phyloP scores from a whole-genome alignment of 2,113 vertebrate genomes.

The Himantopus leucocephalus region DNA sequence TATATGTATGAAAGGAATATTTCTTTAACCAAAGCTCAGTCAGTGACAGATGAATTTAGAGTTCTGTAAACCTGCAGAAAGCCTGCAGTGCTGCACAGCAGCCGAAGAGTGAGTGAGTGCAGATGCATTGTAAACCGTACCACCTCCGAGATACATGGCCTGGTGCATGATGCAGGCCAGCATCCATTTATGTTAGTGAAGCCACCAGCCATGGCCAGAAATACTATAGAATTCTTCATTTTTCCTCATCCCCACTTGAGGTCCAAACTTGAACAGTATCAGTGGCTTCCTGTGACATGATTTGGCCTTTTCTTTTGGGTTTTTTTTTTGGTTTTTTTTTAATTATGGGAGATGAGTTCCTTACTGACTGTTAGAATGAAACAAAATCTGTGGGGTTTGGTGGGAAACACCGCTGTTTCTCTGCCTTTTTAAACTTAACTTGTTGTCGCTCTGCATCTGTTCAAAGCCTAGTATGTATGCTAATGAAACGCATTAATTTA shows the following conservation, averaged over 20 bases:
- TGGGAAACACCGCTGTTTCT: not conserved
- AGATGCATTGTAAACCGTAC: accelerated
- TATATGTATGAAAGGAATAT: not conserved
- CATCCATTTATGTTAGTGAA: not conserved
- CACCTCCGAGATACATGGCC: not conserved
- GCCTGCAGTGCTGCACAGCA: not conserved
- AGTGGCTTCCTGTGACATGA: not conserved
- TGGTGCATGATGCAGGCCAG: not conserved
- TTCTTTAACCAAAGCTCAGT: not conserved
- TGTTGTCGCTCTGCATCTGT: not conserved
- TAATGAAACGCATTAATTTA: not conserved
- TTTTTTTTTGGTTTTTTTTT: no score
- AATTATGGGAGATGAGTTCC: not conserved
- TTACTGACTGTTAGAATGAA: not conserved
- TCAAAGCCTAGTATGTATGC: not conserved
- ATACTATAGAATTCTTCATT: not conserved
- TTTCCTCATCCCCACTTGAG: not conserved
- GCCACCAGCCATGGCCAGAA: not conserved
- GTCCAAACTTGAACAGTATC: not conserved
- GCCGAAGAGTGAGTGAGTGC: not conserved
- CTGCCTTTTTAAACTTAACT: not conserved
- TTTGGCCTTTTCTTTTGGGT: not conserved
- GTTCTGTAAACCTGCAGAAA: not conserved
- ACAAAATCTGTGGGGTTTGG: not conserved
- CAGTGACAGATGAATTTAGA: not conserved